Base-by-base conservation (phyloP, 2,888 invertebrate genomes). In the Capitulum mitella region DNA sequence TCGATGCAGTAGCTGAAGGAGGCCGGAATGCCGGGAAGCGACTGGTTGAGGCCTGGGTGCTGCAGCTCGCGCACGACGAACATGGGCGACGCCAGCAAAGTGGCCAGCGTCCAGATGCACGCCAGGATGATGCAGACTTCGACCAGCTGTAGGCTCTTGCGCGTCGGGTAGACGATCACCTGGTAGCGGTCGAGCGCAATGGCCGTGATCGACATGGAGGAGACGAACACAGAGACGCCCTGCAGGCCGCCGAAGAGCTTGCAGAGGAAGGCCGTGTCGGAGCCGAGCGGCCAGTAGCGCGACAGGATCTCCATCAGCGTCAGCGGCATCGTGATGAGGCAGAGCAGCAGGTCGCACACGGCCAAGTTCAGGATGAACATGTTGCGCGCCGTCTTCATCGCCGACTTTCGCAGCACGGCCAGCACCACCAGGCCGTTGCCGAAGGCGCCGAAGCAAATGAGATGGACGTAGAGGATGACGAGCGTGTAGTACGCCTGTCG, bases 351-450 rank as follows among this genome's bases (percentile, higher is more conserved):
- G 87, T 96, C 95, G 0, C 84, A 84, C 40, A 93, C 90, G 3
- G 96, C 96, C 83, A 97, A 87, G 87, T 97, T 97, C 78, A 93
- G 91, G 83, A 97, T 96, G 86, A 96, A 95, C 87, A 96, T 92
- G 87, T 97, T 94, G n/a, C 96, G 87, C 0, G 95, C 93, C 26
- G 95, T 96, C 64, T 95, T 88, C 96, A 97, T 97, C 79, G 91
- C 90, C 32, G 94, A 91, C 85, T 95, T 96, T 80, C 93, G 88
- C 26, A 93, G 89, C 78, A 97, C 93, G 40, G 89, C 89, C 79
- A 87, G 85, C 80, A 96, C 94, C 83, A 96, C 95, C 77, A 97
- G 88, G 19, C 91, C 91, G 86, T 96, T 97, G 75, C 96, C 96
- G 78, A 92, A 87, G 3, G 93, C 91, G 58, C 96, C 96, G 78